Evolutionary conservation across 2,888 invertebrate genomes (phyloP).

Genomic region (Chrysolina haemoptera): DNA sequence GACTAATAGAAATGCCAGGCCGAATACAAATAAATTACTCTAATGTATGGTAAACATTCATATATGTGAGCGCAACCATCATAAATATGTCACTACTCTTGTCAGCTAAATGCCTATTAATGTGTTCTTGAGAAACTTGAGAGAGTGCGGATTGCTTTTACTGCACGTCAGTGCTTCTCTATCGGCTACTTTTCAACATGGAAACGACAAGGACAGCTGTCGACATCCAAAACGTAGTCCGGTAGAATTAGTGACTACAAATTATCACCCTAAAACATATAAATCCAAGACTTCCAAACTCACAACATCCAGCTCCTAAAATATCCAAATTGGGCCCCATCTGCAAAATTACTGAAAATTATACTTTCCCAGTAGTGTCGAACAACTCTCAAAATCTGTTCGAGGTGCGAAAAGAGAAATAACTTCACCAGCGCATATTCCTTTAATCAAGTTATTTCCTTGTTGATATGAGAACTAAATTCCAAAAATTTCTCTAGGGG

Average conservation of each 20-base stretch:
- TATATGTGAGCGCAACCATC: slow-evolving; percentile 69
- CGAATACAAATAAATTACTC: slow-evolving; percentile 70
- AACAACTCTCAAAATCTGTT: too few species aligned
- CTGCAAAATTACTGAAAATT: too few species aligned
- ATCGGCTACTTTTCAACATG: slow-evolving; percentile 40
- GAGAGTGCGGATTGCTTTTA: slow-evolving; percentile 58
- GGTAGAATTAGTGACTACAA: neutral
- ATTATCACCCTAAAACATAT: neutral
- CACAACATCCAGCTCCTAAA: too few species aligned
- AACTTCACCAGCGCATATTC: too few species aligned
- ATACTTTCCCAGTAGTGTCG: too few species aligned
- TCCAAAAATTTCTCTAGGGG: too few species aligned
- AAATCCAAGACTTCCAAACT: neutral
- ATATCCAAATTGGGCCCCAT: too few species aligned
- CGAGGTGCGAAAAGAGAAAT: too few species aligned
- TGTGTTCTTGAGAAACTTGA: slow-evolving; percentile 69
- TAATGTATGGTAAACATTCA: slow-evolving; percentile 71
- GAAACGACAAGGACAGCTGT: slow-evolving; percentile 51
- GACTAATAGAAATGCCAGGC: slow-evolving; percentile 70
- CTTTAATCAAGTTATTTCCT: too few species aligned
- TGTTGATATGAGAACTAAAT: too few species aligned
- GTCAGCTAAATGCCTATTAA: slow-evolving; percentile 71
- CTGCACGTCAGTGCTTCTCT: slow-evolving; percentile 55
- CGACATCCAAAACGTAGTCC: slow-evolving; percentile 35
- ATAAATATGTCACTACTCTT: slow-evolving; percentile 71